Evolutionary conservation across 92 coral and sea anemone species (phyloP).

Genomic region (Pocillopora meandrina): DNA sequence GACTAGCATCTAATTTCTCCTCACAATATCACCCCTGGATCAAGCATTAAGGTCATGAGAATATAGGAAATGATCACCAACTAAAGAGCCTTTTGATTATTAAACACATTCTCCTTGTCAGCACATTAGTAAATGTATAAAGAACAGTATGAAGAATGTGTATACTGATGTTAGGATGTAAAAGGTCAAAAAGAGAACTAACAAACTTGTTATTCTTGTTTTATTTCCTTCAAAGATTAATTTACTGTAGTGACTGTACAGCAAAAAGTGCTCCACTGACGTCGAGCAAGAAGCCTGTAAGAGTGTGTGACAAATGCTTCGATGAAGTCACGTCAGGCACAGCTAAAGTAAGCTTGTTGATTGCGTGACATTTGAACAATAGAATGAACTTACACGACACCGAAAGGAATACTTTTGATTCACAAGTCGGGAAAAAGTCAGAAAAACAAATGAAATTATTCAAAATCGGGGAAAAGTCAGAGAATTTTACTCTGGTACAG

Average conservation of each 20-base stretch:
- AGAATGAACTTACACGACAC: background rate
- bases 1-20: too few species aligned
- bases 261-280: conserved; percentile 83
- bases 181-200: too few species aligned
- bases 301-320: conserved; percentile 93
- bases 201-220: background rate
- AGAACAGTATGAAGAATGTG: too few species aligned
- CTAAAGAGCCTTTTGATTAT: too few species aligned
- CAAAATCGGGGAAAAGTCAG: too few species aligned
- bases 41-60: too few species aligned
- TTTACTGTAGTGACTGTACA: conserved; percentile 92
- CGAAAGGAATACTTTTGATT: background rate
- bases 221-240: conserved; percentile 56
- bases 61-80: too few species aligned
- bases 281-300: conserved; percentile 84
- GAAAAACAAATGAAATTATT: background rate
- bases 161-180: too few species aligned
- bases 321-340: conserved; percentile 88
- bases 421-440: background rate
- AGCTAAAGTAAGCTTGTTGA: conserved; percentile 61
- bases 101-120: too few species aligned
- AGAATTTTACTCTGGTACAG: too few species aligned
- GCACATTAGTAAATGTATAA: too few species aligned
- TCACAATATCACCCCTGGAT: too few species aligned
- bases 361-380: background rate